Conservation (phyloP, 2,888 invertebrate genomes). For the Pyrocoelia pectoralis region DNA sequence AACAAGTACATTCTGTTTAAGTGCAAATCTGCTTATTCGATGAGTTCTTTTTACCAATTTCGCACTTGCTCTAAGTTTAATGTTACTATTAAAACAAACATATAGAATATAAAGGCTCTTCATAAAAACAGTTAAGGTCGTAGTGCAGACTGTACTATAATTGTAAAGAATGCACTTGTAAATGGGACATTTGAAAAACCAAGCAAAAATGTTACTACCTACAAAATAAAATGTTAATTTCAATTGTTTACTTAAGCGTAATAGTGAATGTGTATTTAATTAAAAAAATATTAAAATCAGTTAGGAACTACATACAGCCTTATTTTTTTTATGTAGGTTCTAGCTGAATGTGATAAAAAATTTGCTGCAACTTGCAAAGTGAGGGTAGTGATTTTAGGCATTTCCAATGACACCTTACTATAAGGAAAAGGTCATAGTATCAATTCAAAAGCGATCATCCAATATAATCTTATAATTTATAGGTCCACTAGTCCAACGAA, state of each 20-base stretch:
- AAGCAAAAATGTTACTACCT: constrained; percentile 34
- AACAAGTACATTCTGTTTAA: constrained; percentile 26
- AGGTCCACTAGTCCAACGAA: constrained; percentile 40
- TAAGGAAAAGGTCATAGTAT: constrained; percentile 58
- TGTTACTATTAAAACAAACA: neutral
- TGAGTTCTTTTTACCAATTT: neutral
- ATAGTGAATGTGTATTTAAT: constrained; percentile 21
- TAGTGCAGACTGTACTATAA: neutral
- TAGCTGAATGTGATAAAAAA: constrained; percentile 23
- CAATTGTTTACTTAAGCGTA: constrained; percentile 1
- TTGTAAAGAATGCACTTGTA: constrained; percentile 29
- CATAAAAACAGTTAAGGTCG: too few species aligned
- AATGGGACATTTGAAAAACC: constrained; percentile 27
- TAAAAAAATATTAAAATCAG: constrained; percentile 23
- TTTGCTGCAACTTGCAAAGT: constrained; percentile 37
- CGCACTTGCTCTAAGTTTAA: neutral
- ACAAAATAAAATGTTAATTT: constrained; percentile 23
- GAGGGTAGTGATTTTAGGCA: constrained; percentile 47
- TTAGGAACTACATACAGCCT: constrained; percentile 11
- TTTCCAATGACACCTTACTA: constrained; percentile 64
- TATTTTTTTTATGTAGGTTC: constrained; percentile 7
- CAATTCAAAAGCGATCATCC: constrained; percentile 43
- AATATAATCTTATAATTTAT: constrained; percentile 46
- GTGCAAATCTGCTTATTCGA: neutral
- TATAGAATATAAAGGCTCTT: too few species aligned